phyloP scores from a whole-genome alignment of 2,888 invertebrate species.

The Drosophila vallismaia region DNA sequence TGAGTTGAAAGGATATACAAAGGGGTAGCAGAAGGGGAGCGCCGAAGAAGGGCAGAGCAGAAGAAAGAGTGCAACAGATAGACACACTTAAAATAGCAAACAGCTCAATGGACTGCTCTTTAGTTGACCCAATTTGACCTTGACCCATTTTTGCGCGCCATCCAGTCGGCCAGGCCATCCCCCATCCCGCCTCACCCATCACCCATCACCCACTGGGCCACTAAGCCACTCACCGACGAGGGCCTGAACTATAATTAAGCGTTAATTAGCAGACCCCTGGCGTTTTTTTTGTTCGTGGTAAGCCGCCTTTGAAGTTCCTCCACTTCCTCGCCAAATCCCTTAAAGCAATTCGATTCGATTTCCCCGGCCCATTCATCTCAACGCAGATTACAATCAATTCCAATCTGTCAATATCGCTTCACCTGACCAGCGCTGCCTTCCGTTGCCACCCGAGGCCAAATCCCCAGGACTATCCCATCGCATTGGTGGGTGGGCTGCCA shows the following conservation, averaged over 20 bases:
- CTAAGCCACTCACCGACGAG: constrained; percentile 1
- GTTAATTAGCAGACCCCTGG: constrained; percentile 34
- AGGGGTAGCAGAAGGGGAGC: neutral
- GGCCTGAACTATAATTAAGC: constrained; percentile 42
- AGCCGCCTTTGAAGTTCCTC: constrained; percentile 22
- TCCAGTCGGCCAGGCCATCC: neutral
- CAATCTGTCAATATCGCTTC: constrained; percentile 51
- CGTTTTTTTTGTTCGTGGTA: neutral
- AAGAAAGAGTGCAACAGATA: constrained; percentile 30
- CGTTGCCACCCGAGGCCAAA: neutral
- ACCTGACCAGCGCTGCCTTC: constrained; percentile 36
- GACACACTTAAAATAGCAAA: constrained; percentile 59
- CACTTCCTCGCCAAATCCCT: constrained; percentile 23
- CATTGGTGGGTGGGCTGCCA: constrained; percentile 1
- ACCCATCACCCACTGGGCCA: neutral
- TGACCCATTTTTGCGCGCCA: constrained; percentile 60
- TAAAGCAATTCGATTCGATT: constrained; percentile 14
- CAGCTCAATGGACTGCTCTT: constrained; percentile 60
- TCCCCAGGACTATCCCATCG: constrained; percentile 1
- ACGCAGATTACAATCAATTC: constrained; percentile 49
- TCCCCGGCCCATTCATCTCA: constrained; percentile 37
- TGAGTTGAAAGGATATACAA: constrained; percentile 5
- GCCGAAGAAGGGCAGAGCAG: constrained; percentile 8
- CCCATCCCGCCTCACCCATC: neutral
- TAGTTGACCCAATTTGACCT: constrained; percentile 75